Percentiles rank a stretch among this genome's conserved stretches.
Conservation (phyloP, 2,113 vertebrate genomes). For the Neotoma lepida region DNA sequence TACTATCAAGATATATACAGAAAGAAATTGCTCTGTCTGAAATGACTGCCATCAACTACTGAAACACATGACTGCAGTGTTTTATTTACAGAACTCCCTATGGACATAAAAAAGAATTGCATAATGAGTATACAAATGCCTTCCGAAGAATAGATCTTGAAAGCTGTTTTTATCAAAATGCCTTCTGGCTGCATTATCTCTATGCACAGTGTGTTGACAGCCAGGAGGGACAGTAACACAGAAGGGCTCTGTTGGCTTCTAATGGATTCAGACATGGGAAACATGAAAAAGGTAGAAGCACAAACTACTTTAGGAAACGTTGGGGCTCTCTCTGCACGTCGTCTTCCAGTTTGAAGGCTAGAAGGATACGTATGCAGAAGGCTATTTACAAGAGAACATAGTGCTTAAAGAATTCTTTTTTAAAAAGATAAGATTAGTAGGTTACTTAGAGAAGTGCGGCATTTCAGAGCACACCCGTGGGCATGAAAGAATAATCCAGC, state of each 20-base stretch:
- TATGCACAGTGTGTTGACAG: conserved; percentile 81
- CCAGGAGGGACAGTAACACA: conserved; percentile 82
- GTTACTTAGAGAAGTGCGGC: conserved; percentile 37
- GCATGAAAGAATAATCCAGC: conserved; percentile 31
- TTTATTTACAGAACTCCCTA: conserved; percentile 85
- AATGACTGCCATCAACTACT: conserved; percentile 78
- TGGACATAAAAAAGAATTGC: conserved; percentile 81
- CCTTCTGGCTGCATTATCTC: conserved; percentile 85
- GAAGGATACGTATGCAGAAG: conserved; percentile 3
- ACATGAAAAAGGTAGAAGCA: conserved; percentile 64
- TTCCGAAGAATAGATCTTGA: conserved; percentile 85
- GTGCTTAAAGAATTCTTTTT: conserved; percentile 15
- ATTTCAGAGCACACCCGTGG: not conserved
- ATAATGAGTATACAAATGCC: conserved; percentile 84
- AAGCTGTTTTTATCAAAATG: conserved; percentile 83
- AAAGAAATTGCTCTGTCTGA: conserved; percentile 42
- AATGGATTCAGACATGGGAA: conserved; percentile 79
- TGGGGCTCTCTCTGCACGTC: conserved; percentile 47
- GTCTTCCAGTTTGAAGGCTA: conserved; percentile 54
- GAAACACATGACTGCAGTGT: conserved; percentile 76
- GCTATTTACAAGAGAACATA: conserved; percentile 56
- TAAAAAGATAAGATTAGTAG: conserved; percentile 44
- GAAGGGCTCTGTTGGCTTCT: conserved; percentile 83
- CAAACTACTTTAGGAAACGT: conserved; percentile 69
- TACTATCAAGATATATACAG: conserved; percentile 61